Percentiles rank a stretch among this genome's conserved stretches.
phyloP scores from a whole-genome alignment of 2,797 vertebrate genomes.

The Pempheris klunzingeri region DNA sequence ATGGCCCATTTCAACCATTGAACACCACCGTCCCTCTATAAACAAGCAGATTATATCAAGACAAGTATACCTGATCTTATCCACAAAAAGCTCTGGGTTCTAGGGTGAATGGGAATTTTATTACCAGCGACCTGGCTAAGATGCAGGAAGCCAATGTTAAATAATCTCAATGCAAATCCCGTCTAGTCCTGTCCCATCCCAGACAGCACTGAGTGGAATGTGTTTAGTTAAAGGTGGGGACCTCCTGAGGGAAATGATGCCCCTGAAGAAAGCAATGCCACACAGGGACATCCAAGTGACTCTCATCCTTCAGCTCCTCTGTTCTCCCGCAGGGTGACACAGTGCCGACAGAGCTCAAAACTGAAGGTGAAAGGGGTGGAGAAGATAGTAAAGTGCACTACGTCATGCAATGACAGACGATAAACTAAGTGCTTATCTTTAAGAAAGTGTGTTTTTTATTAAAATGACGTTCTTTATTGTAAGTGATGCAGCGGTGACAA shows the following conservation, averaged over 20 bases:
- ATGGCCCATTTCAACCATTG: slow-evolving; percentile 40
- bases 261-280: slow-evolving; percentile 32
- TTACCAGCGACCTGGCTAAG: slow-evolving; percentile 24
- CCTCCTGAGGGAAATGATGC: slow-evolving; percentile 57
- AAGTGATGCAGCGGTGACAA: background rate
- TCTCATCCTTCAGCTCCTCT: slow-evolving; percentile 34
- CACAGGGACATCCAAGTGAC: slow-evolving; percentile 32
- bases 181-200: background rate
- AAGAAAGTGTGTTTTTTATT: background rate
- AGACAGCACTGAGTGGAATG: slow-evolving; percentile 34
- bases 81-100: slow-evolving; percentile 38
- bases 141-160: background rate
- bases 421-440: background rate
- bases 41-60: slow-evolving; percentile 72
- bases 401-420: background rate
- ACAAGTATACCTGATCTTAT: slow-evolving; percentile 55
- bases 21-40: slow-evolving; percentile 47
- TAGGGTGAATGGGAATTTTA: slow-evolving; percentile 55
- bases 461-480: background rate
- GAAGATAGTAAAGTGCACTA: background rate
- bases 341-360: background rate
- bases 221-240: slow-evolving; percentile 30
- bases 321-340: background rate
- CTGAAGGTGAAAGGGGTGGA: background rate
- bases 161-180: background rate